These are phyloP conservation scores for Blastobasis adustella DNA, from an alignment of 2,888 invertebrate genomes.

Conservation along the genomic window DNA sequence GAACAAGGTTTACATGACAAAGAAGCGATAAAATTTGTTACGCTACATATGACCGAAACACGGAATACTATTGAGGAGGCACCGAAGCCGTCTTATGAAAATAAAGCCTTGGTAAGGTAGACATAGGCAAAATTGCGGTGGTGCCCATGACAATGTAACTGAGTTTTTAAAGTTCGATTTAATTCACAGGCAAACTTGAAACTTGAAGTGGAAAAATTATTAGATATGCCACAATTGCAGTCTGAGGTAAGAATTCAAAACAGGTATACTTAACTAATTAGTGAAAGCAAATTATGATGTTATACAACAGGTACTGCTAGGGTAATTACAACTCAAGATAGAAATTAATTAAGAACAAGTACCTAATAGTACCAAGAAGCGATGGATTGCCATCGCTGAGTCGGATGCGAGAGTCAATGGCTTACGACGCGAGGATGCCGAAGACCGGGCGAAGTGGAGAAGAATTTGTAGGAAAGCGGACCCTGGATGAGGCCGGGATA, in stretches of 20 bases:
- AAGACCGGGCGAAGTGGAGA: no score
- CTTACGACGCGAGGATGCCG: no score
- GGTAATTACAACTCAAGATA: no score
- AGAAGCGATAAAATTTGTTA: constrained; percentile 16
- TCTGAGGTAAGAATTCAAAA: not conserved
- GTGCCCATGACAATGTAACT: not conserved
- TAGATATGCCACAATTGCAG: constrained; percentile 15
- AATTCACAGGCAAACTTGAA: constrained; percentile 14
- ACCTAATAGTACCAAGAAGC: no score
- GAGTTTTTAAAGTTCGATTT: not conserved
- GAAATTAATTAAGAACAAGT: no score
- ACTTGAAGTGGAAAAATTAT: constrained; percentile 20
- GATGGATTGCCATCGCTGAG: no score
- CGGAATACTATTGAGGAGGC: not conserved
- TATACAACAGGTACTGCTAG: no score
- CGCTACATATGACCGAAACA: constrained; percentile 6
- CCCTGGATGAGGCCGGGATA: no score
- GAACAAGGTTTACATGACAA: constrained; percentile 6
- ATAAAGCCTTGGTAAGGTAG: constrained; percentile 16
- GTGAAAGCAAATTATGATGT: no score
- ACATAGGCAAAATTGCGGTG: not conserved
- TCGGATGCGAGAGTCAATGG: no score
- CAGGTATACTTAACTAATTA: no score
- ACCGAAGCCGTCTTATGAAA: constrained; percentile 2
- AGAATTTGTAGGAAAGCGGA: no score